phyloP scores from a whole-genome alignment of 1,140 invertebrate genomes.

The Papilio xuthus region DNA sequence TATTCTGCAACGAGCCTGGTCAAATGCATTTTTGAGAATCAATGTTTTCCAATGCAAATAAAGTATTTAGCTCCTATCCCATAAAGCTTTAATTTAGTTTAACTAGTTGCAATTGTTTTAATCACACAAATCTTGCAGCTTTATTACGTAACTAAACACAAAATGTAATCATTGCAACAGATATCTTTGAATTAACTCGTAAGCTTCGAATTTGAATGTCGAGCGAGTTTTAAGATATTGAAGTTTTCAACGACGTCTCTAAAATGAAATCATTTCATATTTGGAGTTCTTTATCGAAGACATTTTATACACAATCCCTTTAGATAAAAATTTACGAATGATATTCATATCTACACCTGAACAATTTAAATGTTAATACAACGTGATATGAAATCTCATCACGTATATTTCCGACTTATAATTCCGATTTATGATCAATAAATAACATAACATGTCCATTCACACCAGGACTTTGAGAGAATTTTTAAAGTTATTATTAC shows the following conservation, averaged over 20 bases:
- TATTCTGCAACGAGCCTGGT: neutral
- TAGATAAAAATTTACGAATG: conserved; percentile 39
- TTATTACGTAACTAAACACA: neutral
- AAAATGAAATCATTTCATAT: conserved; percentile 1
- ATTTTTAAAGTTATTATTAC: conserved; percentile 40
- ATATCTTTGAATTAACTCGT: neutral
- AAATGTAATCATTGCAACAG: neutral
- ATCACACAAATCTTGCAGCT: neutral
- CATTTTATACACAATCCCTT: conserved; percentile 31
- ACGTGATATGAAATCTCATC: conserved; percentile 58
- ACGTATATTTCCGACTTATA: conserved; percentile 58
- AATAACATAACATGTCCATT: conserved; percentile 54
- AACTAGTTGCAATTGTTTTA: neutral
- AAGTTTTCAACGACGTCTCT: neutral
- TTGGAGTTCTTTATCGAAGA: conserved; percentile 3
- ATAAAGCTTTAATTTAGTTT: neutral
- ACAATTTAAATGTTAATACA: conserved; percentile 66
- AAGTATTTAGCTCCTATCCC: neutral
- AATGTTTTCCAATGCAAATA: neutral
- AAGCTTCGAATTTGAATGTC: neutral
- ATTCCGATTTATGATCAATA: conserved; percentile 61
- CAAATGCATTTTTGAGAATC: neutral
- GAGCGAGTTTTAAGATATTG: neutral
- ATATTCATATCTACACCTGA: conserved; percentile 55
- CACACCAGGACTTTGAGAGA: conserved; percentile 50